Base-by-base conservation (phyloP, 2,888 invertebrate genomes). In the Drosophila subquinaria region DNA sequence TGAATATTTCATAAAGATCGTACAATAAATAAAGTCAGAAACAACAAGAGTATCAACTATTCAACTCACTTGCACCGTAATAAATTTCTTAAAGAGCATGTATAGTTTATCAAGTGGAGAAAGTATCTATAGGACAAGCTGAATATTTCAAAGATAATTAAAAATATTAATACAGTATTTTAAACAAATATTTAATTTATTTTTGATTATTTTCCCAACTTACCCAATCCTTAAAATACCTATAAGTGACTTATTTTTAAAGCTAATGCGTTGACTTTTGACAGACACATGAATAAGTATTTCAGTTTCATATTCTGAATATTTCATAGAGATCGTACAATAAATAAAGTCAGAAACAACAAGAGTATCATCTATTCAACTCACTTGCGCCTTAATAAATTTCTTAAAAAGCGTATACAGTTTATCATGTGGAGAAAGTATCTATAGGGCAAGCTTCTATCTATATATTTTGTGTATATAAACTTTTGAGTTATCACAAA, bases 401-500 rank as follows among this genome's bases (percentile, higher is more conserved):
- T 35, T 43, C 42, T 36, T 23, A 23, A 23, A 55, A 38, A 43
- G 5, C 27, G 23, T 33, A 38, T 47, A 59, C n/a, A 55, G 38
- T 33, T 55, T 52, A 53, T 42, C 50, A 30, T 47, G 13, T 10
- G 35, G 38, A 36, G 57, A 64, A 65, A 63, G 75, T 45, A 72
- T 36, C 17, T 45, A 11, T n/a, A 10, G 4, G 35, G 10, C 5
- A 27, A 50, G 1, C 10, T 17, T 17, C 35, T 68, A 55, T 59
- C 40, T 65, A 33, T 64, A 65, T 48, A 23, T 9, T 43, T 10
- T 45, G 1, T 45, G 1, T 38, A 20, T 53, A 38, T 50, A 57
- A 57, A 63, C 55, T 42, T 42, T 48, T 30, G 13, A 35, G 40
- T 20, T 53, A 55, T 57, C 38, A 23, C 33, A 47, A 42, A 76